Evolutionary conservation across 2,888 invertebrate genomes (phyloP), one percentile per base, ranked within the genome.

Genomic region (Aphidius colemani): DNA sequence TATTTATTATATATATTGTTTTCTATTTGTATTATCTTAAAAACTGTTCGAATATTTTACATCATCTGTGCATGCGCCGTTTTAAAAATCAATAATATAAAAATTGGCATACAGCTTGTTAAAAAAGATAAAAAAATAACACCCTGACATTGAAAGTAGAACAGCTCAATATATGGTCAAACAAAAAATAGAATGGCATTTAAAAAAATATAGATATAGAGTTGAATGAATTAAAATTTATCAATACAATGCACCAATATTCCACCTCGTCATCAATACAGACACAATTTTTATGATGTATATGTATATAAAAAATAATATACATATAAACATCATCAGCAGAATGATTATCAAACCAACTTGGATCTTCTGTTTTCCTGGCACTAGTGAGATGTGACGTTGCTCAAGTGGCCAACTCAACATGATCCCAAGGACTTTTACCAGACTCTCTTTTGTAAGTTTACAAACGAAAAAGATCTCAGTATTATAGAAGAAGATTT

Each of bases 321-420:
- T 30, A 30, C 5, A 30, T 30, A 30, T 30, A 30, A 30, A 30
- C 30, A 30, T 30, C 30, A 30, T 30, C 30, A 30, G 3, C 30
- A 30, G 3, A 4, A 30, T 30, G 30, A 30, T 30, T 30, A 30
- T 30, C 5, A 2, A 66, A 74, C 77, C 78, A 66, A 66, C 71
- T 77, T 71, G 67, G 62, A 57, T 67, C 46, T 72, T 68, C 78
- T 80, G 78, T 68, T 69, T 71, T 73, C 80, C 80, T 80, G 78
- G 73, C 72, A 75, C 65, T 71, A 75, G 77, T 78, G 79, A 80
- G 80, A 80, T 72, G 78, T 70, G 69, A 70, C 68, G 73, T 70
- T 80, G 80, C 80, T 80, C 77, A 80, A 80, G 80, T 79, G 78
- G 72, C 71, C 63, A 55, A 40, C 59, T 65, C 66, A 49, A 68